Conservation (phyloP, 30 jellyfish, hydroid and myxozoan genomes). For the Rhopilema esculentum region DNA sequence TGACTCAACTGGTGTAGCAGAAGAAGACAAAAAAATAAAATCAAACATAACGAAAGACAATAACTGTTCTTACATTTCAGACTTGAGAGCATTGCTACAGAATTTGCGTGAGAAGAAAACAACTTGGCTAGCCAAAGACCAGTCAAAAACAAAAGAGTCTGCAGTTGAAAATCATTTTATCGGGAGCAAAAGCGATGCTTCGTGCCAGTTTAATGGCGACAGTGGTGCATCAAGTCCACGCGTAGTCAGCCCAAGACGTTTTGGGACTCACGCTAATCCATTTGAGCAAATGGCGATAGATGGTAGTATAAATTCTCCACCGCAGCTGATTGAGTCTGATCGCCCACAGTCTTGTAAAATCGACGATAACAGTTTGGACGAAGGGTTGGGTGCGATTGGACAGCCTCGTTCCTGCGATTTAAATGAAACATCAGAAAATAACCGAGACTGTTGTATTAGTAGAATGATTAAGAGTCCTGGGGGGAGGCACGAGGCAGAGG, state of each 20-base stretch:
- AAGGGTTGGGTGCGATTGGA: neutral
- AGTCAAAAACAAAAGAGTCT: neutral
- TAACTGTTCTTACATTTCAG: neutral
- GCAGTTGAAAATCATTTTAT: neutral
- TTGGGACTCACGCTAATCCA: constrained; percentile 18
- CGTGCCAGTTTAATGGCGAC: neutral
- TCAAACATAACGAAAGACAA: neutral
- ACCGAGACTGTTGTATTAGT: too few species aligned
- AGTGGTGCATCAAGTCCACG: neutral
- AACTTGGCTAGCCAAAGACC: neutral
- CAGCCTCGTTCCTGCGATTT: neutral
- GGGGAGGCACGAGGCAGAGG: neutral
- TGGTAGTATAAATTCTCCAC: neutral
- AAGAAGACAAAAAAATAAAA: too few species aligned
- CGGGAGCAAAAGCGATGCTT: neutral
- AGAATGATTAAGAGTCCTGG: neutral
- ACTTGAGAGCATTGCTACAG: constrained; percentile 1
- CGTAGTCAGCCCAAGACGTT: neutral
- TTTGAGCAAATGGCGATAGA: neutral
- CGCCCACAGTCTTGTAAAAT: neutral
- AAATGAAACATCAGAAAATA: neutral
- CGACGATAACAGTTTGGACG: neutral
- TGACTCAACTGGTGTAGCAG: neutral
- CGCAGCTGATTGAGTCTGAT: neutral
- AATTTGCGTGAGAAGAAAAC: neutral